Evolutionary conservation across 2,113 vertebrate genomes (phyloP).

Genomic region (Myotis brandtii): DNA sequence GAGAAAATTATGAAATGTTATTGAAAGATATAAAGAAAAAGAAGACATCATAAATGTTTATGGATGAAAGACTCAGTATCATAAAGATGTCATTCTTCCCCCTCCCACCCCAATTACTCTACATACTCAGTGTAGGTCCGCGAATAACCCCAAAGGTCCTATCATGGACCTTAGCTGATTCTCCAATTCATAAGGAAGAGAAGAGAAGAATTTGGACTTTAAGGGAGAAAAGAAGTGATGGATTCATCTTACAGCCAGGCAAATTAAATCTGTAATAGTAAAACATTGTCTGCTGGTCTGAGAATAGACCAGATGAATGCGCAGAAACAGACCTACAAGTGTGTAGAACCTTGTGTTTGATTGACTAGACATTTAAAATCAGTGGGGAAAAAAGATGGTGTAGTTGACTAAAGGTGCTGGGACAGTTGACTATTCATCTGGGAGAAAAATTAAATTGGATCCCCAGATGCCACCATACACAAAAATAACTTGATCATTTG

Average conservation of each 20-base stretch:
- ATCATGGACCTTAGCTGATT: neutral
- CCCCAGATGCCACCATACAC: neutral
- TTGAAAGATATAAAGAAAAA: neutral
- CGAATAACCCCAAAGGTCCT: neutral
- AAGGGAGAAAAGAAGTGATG: neutral
- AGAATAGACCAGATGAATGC: neutral
- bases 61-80: neutral
- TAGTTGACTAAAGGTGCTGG: neutral
- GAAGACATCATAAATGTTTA: neutral
- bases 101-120: neutral
- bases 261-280: neutral
- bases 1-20: conserved; percentile 12
- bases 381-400: neutral
- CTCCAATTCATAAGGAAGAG: neutral
- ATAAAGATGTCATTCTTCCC: neutral
- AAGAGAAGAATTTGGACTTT: neutral
- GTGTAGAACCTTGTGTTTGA: neutral
- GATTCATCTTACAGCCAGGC: neutral
- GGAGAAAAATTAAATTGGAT: neutral
- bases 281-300: neutral
- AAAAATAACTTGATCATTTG: neutral
- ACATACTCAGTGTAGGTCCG: neutral
- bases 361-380: neutral
- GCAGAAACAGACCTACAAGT: neutral
- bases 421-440: neutral